Conservation (phyloP, 2,888 invertebrate genomes). For the Rotaria socialis region DNA sequence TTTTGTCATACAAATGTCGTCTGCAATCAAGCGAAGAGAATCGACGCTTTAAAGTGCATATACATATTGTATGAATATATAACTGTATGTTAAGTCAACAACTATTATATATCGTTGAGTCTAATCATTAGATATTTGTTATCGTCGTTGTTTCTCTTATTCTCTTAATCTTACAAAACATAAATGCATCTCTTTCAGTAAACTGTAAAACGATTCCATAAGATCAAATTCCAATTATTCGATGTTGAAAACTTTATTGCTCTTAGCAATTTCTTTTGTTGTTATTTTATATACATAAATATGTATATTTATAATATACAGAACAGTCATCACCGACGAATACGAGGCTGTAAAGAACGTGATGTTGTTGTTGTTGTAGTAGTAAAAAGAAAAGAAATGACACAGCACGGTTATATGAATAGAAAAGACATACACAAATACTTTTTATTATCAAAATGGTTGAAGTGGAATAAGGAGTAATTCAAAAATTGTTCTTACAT, state of each 20-base stretch:
- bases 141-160: not conserved
- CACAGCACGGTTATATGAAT: not conserved
- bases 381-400: not conserved
- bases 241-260: not conserved
- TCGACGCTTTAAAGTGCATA: not conserved
- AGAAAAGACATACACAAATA: not conserved
- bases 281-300: not conserved
- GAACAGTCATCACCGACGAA: not conserved
- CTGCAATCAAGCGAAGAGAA: not conserved
- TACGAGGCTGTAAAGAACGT: not conserved
- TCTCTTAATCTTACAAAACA: not conserved
- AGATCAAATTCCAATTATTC: not conserved
- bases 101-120: not conserved
- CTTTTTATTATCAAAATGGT: not conserved
- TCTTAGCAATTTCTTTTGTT: not conserved
- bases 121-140: not conserved
- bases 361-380: not conserved
- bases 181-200: not conserved
- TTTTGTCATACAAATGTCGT: not conserved
- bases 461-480: not conserved
- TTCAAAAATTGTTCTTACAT: not conserved
- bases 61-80: not conserved
- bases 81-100: no score
- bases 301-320: not conserved
- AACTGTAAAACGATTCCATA: not conserved